phyloP scores from a whole-genome alignment of 2,113 vertebrate species.

The Zapornia atra region DNA sequence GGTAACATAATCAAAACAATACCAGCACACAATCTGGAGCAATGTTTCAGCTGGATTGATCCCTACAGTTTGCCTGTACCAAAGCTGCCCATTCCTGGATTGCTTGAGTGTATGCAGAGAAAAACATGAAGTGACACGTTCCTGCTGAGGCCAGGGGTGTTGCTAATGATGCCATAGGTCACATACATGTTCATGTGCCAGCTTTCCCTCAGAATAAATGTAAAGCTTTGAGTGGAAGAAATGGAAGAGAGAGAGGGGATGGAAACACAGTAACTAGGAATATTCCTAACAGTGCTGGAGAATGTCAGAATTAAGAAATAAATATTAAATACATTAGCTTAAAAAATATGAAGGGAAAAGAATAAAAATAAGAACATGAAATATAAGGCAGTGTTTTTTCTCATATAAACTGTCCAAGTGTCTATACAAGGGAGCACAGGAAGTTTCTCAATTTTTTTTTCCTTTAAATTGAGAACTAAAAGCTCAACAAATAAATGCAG shows the following conservation, averaged over 20 bases:
- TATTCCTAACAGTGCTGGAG: background rate
- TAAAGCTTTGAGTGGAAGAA: background rate
- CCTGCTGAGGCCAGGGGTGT: background rate
- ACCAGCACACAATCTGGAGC: background rate
- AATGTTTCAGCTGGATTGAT: background rate
- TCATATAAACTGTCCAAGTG: background rate
- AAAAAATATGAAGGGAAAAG: background rate
- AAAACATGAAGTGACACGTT: background rate
- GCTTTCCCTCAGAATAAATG: background rate
- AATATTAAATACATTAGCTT: background rate
- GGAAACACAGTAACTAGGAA: background rate
- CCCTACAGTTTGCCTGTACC: background rate
- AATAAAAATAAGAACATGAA: background rate
- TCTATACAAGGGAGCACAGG: background rate
- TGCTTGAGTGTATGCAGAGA: background rate
- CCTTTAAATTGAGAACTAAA: conserved; percentile 1
- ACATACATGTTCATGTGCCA: background rate
- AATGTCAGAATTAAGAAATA: background rate
- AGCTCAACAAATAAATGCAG: conserved; percentile 24
- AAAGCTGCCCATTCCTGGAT: background rate
- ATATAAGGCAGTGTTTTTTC: background rate
- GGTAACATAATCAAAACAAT: background rate
- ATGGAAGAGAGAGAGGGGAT: background rate
- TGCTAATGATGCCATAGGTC: fast-evolving
- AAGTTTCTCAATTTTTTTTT: background rate